These are phyloP conservation scores for Palythoa grandis DNA, from an alignment of 92 coral and sea anemone species.

Conservation along the genomic window DNA sequence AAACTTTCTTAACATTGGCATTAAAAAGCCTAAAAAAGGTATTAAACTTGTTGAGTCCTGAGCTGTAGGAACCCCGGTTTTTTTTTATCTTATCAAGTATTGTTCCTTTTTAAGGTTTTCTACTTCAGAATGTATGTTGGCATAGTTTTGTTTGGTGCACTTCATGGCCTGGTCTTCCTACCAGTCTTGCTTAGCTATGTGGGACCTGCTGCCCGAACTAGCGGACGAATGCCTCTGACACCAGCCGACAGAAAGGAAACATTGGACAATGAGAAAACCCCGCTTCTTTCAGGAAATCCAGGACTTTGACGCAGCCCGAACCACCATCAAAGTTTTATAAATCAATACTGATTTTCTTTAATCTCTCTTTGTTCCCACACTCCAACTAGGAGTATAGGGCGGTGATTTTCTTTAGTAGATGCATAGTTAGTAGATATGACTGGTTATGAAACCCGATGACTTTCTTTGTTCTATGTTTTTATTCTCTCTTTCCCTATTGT, in stretches of 20 bases:
- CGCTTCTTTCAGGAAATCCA: constrained; percentile 22
- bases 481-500: too few relatives aligned
- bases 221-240: neutral
- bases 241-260: constrained; percentile 4
- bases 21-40: too few relatives aligned
- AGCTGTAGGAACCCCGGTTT: neutral
- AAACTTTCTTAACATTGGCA: neutral
- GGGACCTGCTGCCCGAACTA: constrained; percentile 68
- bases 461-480: too few relatives aligned
- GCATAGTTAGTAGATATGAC: too few relatives aligned
- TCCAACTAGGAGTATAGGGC: too few relatives aligned
- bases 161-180: constrained; percentile 88
- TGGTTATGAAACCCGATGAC: too few relatives aligned
- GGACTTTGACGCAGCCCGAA: neutral
- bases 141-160: constrained; percentile 91
- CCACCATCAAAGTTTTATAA: neutral
- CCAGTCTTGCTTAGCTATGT: constrained; percentile 93
- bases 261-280: constrained; percentile 15
- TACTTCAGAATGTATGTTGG: constrained; percentile 99
- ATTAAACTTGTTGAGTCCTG: too few relatives aligned
- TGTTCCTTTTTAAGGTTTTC: constrained; percentile 81
- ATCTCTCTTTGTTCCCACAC: neutral
- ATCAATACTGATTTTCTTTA: neutral
- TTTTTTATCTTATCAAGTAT: neutral
- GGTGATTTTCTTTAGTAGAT: too few relatives aligned